These are phyloP conservation scores for Scaptomyza hsui DNA, from an alignment of 1,140 invertebrate genomes.

Conservation along the genomic window DNA sequence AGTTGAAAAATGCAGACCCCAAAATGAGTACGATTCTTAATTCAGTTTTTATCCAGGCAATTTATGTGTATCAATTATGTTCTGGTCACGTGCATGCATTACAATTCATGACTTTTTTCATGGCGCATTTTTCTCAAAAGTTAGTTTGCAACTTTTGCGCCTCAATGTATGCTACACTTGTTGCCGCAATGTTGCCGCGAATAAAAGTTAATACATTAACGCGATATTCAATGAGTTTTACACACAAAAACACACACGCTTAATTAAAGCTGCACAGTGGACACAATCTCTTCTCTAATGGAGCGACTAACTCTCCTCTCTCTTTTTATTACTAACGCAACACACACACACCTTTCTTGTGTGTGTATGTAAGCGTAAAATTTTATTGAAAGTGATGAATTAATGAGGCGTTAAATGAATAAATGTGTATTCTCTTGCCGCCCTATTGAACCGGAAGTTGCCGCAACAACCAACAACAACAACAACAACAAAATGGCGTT, in stretches of 20 bases:
- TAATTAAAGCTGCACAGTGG: conserved; percentile 51
- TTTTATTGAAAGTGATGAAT: conserved; percentile 82
- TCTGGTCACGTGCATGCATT: conserved; percentile 27
- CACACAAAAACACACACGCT: conserved; percentile 19
- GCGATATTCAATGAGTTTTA: conserved; percentile 54
- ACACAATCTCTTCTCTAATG: conserved; percentile 41
- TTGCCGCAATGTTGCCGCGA: conserved; percentile 10
- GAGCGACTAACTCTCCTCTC: conserved; percentile 9
- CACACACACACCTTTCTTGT: conserved; percentile 13
- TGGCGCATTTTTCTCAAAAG: conserved; percentile 15
- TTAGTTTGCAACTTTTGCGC: conserved; percentile 28
- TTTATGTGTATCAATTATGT: not conserved
- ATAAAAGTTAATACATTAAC: conserved; percentile 59
- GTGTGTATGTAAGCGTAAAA: conserved; percentile 73
- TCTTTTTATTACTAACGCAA: conserved; percentile 47
- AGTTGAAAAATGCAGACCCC: not conserved
- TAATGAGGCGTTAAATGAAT: conserved; percentile 82
- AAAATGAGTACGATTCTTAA: no score
- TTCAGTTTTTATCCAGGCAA: not conserved
- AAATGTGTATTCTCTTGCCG: conserved; percentile 74
- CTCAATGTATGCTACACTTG: conserved; percentile 45
- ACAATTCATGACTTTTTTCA: conserved; percentile 8
- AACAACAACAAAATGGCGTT: conserved; percentile 38
- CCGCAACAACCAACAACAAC: conserved; percentile 45
- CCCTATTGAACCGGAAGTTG: conserved; percentile 79